Evolutionary conservation across 2,888 invertebrate species (phyloP), one percentile per base, ranked within the genome.

Genomic region (Ptilodon capucinus): DNA sequence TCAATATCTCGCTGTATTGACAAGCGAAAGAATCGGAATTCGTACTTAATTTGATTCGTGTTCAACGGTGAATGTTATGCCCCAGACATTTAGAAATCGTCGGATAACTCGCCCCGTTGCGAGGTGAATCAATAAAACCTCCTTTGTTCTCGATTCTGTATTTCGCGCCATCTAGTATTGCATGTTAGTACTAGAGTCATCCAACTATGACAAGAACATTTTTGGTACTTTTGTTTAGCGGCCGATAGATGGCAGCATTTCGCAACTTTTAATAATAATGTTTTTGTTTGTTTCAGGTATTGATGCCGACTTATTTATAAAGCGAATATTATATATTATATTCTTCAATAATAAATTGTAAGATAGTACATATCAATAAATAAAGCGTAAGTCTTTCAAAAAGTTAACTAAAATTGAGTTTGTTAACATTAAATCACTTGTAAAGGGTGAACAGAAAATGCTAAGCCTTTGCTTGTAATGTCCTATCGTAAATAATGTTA

Each of bases 281-380:
- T 51, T 49, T 42, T 11, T 42, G 38, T 57, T 62, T 64, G 62
- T 64, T 64, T 48, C 64, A 64, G 64, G 64, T 64, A 34, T n/a
- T n/a, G n/a, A n/a, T n/a, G n/a, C 14, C 23, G 7, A 4, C 23
- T 23, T 23, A 2, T 23, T 23, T 9, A 23, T 8, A 7, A 7
- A 23, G 23, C 23, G 8, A 9, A 23, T 23, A 23, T 23, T 2
- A 1, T 5, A 7, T 7, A 8, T 9, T 8, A 2, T 8, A 23
- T 7, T 23, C 6, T 7, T 23, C 23, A 7, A 23, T 23, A 23
- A 2, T 8, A 23, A 8, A 23, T 8, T 23, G 6, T 23, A 23
- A 23, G 7, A 23, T 23, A 2, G n/a, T n/a, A n/a, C n/a, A n/a
- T n/a, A n/a, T n/a, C n/a, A n/a, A n/a, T n/a, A n/a, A n/a, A 23